Percentiles rank a stretch among this genome's conserved stretches.
Evolutionary conservation across 2,888 invertebrate genomes (phyloP).

Genomic region (Zelleria hepariella): DNA sequence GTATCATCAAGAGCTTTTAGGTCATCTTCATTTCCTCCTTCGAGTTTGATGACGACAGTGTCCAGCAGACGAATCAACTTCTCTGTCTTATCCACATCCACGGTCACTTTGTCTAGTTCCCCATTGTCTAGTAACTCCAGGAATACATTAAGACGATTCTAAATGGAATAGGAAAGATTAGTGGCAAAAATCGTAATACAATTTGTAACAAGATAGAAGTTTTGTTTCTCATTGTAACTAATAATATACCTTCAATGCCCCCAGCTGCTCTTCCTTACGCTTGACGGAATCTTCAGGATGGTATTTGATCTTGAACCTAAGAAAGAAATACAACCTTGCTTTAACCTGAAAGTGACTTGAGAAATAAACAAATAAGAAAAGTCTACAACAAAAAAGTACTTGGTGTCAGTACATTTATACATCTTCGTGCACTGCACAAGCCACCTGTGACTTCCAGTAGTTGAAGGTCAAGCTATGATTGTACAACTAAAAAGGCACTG

Average conservation of each 20-base stretch:
- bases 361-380: neutral
- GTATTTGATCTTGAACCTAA: conserved; percentile 99
- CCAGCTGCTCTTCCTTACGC: conserved; percentile 87
- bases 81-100: conserved; percentile 89
- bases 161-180: conserved; percentile 10
- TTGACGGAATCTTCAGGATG: conserved; percentile 97
- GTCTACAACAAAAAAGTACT: conserved; percentile 4
- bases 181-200: too few species aligned
- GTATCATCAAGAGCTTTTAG: conserved; percentile 84
- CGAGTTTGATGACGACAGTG: conserved; percentile 95
- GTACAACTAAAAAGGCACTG: neutral
- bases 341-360: neutral
- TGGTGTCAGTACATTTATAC: neutral
- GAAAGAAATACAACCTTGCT: conserved; percentile 20
- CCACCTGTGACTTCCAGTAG: conserved; percentile 1
- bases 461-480: neutral
- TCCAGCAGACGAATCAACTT: conserved; percentile 90
- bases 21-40: conserved; percentile 93
- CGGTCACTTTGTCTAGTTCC: conserved; percentile 81
- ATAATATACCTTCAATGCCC: conserved; percentile 79
- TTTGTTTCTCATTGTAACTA: neutral
- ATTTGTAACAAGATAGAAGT: too few species aligned
- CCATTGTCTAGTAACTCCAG: conserved; percentile 83
- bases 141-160: conserved; percentile 92
- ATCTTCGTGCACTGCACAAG: neutral